phyloP scores from a whole-genome alignment of 2,113 vertebrate genomes.

The Trichomycterus rosablanca region DNA sequence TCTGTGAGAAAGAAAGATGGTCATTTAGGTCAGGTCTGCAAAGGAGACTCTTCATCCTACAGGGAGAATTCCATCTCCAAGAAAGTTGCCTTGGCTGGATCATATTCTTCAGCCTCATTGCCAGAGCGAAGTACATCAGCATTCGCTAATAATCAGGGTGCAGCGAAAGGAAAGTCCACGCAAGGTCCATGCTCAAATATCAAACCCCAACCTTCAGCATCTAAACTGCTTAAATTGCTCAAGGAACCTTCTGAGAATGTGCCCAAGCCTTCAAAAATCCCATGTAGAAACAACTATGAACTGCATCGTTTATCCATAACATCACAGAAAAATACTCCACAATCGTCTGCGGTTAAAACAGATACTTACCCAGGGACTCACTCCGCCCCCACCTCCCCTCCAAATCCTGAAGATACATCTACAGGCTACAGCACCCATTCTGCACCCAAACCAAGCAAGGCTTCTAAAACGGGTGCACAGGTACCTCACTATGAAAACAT shows the following conservation, averaged over 20 bases:
- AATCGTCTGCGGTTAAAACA: slow-evolving; percentile 59
- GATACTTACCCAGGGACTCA: slow-evolving; percentile 65
- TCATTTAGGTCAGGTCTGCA: slow-evolving; percentile 35
- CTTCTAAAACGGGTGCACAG: slow-evolving; percentile 19
- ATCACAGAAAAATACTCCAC: slow-evolving; percentile 63
- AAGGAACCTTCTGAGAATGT: slow-evolving; percentile 78
- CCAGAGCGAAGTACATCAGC: slow-evolving; percentile 47
- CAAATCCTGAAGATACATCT: slow-evolving; percentile 57
- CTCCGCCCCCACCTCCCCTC: slow-evolving; percentile 69
- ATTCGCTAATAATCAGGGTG: slow-evolving; percentile 46
- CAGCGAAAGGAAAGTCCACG: slow-evolving; percentile 60
- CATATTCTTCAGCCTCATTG: slow-evolving; percentile 32
- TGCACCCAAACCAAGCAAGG: slow-evolving; percentile 21
- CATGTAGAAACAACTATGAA: slow-evolving; percentile 83
- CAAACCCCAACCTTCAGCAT: slow-evolving; percentile 63
- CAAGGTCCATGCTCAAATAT: slow-evolving; percentile 51
- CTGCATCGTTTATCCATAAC: slow-evolving; percentile 77
- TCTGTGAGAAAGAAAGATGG: slow-evolving; percentile 12
- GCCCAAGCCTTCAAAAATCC: slow-evolving; percentile 83
- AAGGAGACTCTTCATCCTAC: slow-evolving; percentile 29
- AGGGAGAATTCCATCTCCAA: slow-evolving; percentile 29
- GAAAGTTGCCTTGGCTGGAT: slow-evolving; percentile 37
- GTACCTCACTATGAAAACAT: slow-evolving; percentile 69
- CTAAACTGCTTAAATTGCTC: slow-evolving; percentile 81
- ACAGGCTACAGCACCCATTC: slow-evolving; percentile 41